phyloP scores from a whole-genome alignment of 2,888 invertebrate species.

The Metellina segmentata region DNA sequence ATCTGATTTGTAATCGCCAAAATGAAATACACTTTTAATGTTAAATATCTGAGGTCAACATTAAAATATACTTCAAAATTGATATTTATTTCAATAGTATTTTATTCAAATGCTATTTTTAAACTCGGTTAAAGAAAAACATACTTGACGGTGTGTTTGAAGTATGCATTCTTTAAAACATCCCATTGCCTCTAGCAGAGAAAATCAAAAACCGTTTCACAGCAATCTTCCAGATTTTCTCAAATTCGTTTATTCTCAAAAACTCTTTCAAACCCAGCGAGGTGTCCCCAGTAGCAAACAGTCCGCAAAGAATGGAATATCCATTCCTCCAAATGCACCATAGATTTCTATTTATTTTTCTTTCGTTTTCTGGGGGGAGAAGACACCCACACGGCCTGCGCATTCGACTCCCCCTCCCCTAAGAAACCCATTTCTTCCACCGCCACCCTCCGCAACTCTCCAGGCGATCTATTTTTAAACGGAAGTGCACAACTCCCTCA shows the following conservation, averaged over 20 bases:
- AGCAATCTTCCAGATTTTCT: not conserved
- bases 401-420: slow-evolving; percentile 41
- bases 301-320: not conserved
- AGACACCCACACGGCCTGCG: slow-evolving; percentile 51
- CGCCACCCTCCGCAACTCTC: slow-evolving; percentile 11
- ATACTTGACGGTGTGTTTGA: too few relatives aligned
- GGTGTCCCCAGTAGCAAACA: not conserved
- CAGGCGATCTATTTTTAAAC: slow-evolving; percentile 71
- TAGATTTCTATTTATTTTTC: not conserved
- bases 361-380: not conserved
- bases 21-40: too few relatives aligned
- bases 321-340: not conserved
- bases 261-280: not conserved
- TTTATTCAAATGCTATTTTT: too few relatives aligned
- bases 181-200: too few relatives aligned
- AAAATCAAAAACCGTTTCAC: not conserved
- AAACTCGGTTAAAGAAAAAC: too few relatives aligned
- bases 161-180: too few relatives aligned
- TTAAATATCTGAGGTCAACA: too few relatives aligned
- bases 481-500: slow-evolving; percentile 39
- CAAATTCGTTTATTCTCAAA: not conserved
- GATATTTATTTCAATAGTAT: too few relatives aligned
- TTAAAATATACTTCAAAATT: too few relatives aligned
- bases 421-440: not conserved
- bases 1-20: too few relatives aligned